Percentiles rank a stretch among this genome's conserved stretches.
phyloP scores from a whole-genome alignment of 2,113 vertebrate genomes.

The Nibea coibor region DNA sequence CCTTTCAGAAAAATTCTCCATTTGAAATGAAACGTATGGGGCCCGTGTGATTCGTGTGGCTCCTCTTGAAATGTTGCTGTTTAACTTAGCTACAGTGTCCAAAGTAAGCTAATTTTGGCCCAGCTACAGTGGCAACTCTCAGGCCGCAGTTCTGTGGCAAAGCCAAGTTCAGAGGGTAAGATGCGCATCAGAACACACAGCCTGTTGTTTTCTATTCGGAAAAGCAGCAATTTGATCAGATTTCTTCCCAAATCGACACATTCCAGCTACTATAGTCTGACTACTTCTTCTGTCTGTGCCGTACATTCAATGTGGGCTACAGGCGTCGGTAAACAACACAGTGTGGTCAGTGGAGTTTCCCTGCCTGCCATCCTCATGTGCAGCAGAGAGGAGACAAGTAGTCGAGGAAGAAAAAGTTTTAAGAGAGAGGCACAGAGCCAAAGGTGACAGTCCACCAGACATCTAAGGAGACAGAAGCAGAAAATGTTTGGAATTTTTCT shows the following conservation, averaged over 20 bases:
- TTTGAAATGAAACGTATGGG: background rate
- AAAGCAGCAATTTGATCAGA: background rate
- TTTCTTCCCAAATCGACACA: background rate
- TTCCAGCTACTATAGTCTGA: background rate
- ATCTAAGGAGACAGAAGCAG: background rate
- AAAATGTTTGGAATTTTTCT: slow-evolving; percentile 1
- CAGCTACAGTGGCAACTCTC: background rate
- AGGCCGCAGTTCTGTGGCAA: background rate
- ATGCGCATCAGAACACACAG: background rate
- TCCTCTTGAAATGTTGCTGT: background rate
- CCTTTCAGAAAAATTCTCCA: background rate
- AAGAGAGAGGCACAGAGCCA: background rate
- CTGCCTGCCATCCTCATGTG: background rate
- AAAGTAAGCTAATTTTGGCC: background rate
- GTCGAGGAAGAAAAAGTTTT: background rate
- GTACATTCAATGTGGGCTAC: background rate
- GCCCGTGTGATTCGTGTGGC: background rate
- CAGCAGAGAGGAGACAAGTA: background rate
- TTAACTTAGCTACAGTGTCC: background rate
- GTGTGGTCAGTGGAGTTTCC: background rate
- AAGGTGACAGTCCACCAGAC: background rate
- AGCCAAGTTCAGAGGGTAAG: background rate
- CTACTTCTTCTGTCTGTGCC: background rate
- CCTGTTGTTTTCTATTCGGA: background rate
- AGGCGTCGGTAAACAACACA: background rate